Evolutionary conservation across 2,113 vertebrate genomes (phyloP), one percentile per base, ranked within the genome.

Genomic region (Ictalurus punctatus): DNA sequence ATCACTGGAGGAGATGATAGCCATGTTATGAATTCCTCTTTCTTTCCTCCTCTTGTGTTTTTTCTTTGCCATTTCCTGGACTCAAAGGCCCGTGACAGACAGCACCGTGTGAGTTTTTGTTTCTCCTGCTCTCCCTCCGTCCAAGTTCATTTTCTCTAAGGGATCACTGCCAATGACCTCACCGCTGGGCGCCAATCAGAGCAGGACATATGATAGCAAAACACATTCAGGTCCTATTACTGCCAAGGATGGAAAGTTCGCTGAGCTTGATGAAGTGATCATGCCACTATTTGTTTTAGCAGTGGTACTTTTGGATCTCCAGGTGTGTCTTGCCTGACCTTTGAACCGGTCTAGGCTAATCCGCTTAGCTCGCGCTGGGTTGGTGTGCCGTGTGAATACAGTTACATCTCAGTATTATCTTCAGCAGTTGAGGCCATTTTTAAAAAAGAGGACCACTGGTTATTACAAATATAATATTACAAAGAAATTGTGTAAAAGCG

Each of bases 181-280:
- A 65, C 88, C 79, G 71, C 89, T 73, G 88, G 81, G 73, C 40
- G 37, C 73, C 83, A 94, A 93, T 93, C 85, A 90, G 89, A 91
- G 92, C 90, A 83, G 89, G 91, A 92, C 90, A 91, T 27, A 80
- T 3, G 69, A 92, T 89, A 90, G 86, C 89, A 93, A 92, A 93
- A 92, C 91, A 93, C 90, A 89, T 91, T 93, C 92, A 82, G 92
- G 91, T 94, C 93, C 91, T 88, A 92, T 93, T 93, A 90, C 87
- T 86, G 83, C 88, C 54, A 48, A 65, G n/a, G 52, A 90, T 74
- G 74, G 91, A 80, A 92, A 87, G 61, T 81, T 86, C 13, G 76
- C 58, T 80, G 44, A 30, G 79, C 90, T 85, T 71, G 85, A 88
- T 90, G 54, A 61, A 91, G 91, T 88, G 87, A 90, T 90, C 84